Conservation (phyloP, 2,797 vertebrate species). For the Protonibea diacanthus region DNA sequence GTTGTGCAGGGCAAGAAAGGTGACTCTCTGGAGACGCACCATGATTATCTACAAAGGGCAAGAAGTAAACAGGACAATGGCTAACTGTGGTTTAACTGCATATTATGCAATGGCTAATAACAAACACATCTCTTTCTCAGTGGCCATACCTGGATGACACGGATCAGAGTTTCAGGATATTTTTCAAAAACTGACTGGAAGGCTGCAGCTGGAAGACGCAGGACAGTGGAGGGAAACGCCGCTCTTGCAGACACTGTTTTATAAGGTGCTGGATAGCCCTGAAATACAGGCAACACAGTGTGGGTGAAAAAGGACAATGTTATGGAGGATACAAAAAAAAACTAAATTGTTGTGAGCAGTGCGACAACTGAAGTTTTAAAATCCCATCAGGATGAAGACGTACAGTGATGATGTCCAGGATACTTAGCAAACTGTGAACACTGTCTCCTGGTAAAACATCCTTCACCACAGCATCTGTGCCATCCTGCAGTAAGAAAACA, state of each 20-base stretch:
- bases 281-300: neutral
- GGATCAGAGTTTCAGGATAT: constrained; percentile 93
- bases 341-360: neutral
- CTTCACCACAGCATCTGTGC: constrained; percentile 93
- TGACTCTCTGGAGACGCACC: constrained; percentile 96
- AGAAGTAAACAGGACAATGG: constrained; percentile 4
- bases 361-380: neutral
- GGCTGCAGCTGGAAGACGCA: constrained; percentile 91
- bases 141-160: constrained; percentile 91
- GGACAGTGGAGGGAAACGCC: constrained; percentile 86
- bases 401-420: constrained; percentile 95
- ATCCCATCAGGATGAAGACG: constrained; percentile 58
- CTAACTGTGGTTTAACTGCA: neutral
- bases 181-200: constrained; percentile 94
- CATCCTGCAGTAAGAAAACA: constrained; percentile 85
- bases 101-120: neutral
- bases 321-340: neutral
- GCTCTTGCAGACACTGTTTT: constrained; percentile 94
- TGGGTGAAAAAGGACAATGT: neutral
- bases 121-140: neutral
- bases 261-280: constrained; percentile 93
- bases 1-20: constrained; percentile 94
- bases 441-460: constrained; percentile 95
- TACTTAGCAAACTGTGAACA: constrained; percentile 95
- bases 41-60: constrained; percentile 91